Evolutionary conservation across 2,888 invertebrate species (phyloP).

Genomic region (Ypsolopha sequella): DNA sequence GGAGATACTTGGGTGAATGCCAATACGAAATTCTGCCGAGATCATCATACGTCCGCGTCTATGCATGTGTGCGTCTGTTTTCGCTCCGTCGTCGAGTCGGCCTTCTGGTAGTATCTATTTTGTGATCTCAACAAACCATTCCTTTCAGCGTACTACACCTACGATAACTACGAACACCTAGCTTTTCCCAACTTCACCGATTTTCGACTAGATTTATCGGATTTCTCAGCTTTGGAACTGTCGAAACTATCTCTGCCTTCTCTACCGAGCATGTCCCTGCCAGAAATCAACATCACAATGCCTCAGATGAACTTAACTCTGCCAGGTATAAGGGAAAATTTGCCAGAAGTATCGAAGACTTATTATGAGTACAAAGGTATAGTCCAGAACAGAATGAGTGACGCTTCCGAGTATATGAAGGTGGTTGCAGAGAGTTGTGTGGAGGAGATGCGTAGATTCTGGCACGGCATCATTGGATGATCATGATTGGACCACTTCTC

Average conservation of each 20-base stretch:
- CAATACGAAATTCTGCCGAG: too few relatives aligned
- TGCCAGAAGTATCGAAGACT: slow-evolving; percentile 46
- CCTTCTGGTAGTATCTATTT: too few relatives aligned
- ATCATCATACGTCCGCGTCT: too few relatives aligned
- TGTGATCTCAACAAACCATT: slow-evolving; percentile 17
- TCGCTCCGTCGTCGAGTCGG: too few relatives aligned
- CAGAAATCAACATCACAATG: slow-evolving; percentile 35
- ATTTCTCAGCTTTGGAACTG: slow-evolving; percentile 34
- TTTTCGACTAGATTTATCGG: slow-evolving; percentile 48
- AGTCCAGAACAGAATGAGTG: slow-evolving; percentile 58
- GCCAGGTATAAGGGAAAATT: slow-evolving; percentile 37
- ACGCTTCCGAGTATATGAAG: slow-evolving; percentile 62
- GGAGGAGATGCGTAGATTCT: slow-evolving; percentile 51
- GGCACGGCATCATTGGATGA: slow-evolving; percentile 47
- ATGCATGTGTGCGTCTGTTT: too few relatives aligned
- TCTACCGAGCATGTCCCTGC: slow-evolving; percentile 30
- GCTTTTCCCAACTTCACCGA: slow-evolving; percentile 59
- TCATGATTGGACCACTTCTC: slow-evolving; percentile 5
- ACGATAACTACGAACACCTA: slow-evolving; percentile 53
- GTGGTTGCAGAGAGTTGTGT: slow-evolving; percentile 66
- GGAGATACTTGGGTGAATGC: too few relatives aligned
- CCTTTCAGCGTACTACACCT: slow-evolving; percentile 63
- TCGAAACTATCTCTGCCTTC: slow-evolving; percentile 24
- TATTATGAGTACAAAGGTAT: slow-evolving; percentile 56
- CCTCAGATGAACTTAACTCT: slow-evolving; percentile 9